Base-by-base conservation (phyloP, 2,888 invertebrate species). In the Ecliptopera silaceata region DNA sequence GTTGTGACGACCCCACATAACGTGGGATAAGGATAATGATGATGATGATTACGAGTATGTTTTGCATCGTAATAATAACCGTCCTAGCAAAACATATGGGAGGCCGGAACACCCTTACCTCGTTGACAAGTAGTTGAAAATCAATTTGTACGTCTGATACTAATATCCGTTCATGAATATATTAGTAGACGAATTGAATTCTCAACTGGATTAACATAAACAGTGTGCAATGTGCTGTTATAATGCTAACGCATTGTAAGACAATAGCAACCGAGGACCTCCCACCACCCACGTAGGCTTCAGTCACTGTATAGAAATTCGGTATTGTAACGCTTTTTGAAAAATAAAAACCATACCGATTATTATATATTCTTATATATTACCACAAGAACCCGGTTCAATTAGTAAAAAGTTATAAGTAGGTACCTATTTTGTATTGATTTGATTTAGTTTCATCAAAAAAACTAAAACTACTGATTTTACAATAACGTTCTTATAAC, bases 171-270 rank as follows among this genome's bases (percentile, higher is more conserved):
- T 72, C 73, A 77, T 80, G 84, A 84, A 86, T 86, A 82, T 71
- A 84, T 86, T 85, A 84, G 72, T 74, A 78, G 82, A 85, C 82
- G 84, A 89, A 90, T 89, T 88, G 86, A 89, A 88, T 88, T 88
- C 84, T 88, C 86, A 84, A 82, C 70, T 72, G 71, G 74, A 89
- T 89, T 89, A 77, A 86, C 89, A 88, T 89, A 88, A 89, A 85
- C 83, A 87, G 86, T 89, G 82, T 83, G 85, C 88, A 86, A 88
- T 86, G 80, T 81, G 77, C 78, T 82, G 86, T 87, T 87, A 87
- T 82, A 86, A 82, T 81, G 82, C 79, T 85, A 87, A 85, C 80
- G 84, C 80, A 79, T 79, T 82, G 84, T 88, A 86, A 89, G 86
- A 90, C 90, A 89, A 90, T 89, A 80, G 85, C 69, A 80, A 85